A percentile compares a stretch with the other conserved stretches of the same genome.
phyloP scores from a whole-genome alignment of 2,797 vertebrate species.

The Protosalanx chinensis region DNA sequence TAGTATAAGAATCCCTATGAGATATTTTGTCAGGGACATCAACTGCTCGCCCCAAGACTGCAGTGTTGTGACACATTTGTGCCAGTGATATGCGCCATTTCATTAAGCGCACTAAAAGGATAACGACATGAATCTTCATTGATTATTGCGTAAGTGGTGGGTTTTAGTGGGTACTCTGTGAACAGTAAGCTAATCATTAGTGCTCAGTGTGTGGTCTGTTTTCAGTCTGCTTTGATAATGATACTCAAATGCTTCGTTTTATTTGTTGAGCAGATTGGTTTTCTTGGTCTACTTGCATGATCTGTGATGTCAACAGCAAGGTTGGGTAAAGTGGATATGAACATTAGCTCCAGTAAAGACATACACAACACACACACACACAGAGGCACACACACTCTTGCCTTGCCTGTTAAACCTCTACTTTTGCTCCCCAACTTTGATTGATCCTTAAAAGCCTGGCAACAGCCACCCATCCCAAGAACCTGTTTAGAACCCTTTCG shows the following conservation, averaged over 20 bases:
- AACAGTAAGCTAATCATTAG: slow-evolving; percentile 45
- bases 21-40: neutral
- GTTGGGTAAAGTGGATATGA: too few species aligned
- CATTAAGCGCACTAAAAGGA: slow-evolving; percentile 44
- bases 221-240: slow-evolving; percentile 23
- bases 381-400: neutral
- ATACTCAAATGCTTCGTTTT: slow-evolving; percentile 31
- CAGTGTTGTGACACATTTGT: slow-evolving; percentile 3
- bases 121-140: slow-evolving; percentile 39
- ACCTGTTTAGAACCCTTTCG: slow-evolving; percentile 34
- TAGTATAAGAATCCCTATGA: neutral
- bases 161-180: slow-evolving; percentile 26
- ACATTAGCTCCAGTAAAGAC: neutral
- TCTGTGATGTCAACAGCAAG: slow-evolving; percentile 7
- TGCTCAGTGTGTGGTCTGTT: slow-evolving; percentile 35
- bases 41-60: neutral
- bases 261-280: slow-evolving; percentile 9
- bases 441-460: slow-evolving; percentile 21
- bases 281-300: neutral
- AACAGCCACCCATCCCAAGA: slow-evolving; percentile 5
- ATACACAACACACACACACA: neutral
- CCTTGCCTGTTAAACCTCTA: slow-evolving; percentile 19
- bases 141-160: slow-evolving; percentile 33
- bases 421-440: slow-evolving; percentile 21
- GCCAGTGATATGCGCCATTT: slow-evolving; percentile 48